Evolutionary conservation across 2,797 vertebrate species (phyloP), one percentile per base, ranked within the genome.

Genomic region (Clarias platycephalus): DNA sequence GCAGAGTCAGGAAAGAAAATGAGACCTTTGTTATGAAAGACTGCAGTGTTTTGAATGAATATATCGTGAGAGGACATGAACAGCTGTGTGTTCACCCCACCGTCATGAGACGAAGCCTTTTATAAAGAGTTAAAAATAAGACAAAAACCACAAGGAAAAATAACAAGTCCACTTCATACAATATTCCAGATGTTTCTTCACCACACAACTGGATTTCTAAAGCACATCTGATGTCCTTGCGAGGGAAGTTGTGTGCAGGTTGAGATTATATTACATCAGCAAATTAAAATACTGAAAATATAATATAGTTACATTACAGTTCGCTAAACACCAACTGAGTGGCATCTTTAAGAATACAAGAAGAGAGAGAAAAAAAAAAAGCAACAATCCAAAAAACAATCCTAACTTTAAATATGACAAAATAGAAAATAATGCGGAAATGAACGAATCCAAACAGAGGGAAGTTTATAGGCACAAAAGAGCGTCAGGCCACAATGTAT

Each of bases 381-480:
- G 7, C 12, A 60, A 34, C 40, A 44, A 78, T 37, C 58, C 12
- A 49, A 76, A 18, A 22, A 57, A 2, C 8, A 55, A 31, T 20
- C 72, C 26, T 9, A 55, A 31, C 8, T 31, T 57, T 5, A 75
- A 55, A 55, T 55, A 75, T 53, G 26, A 28, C 34, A 70, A 26
- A 5, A 49, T 72, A 49, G 40, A 72, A 49, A 72, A 49, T n/a
- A 72, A 49, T 49, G 49, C 16, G 24, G n/a, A 26, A 53, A 44
- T 37, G 2, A n/a, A 6, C n/a, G 2, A n/a, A 72, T 18, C 57
- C 57, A 18, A 81, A 81, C 49, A 71, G 71, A 28, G 76, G 62
- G 60, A 55, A 28, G 75, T 49, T 37, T 66, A 31, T 67, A 86
- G 86, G 83, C 83, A 86, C 86, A 86, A 81, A 84, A 86, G 83